Evolutionary conservation across 2,113 vertebrate genomes (phyloP).

Genomic region (Colaptes auratus): DNA sequence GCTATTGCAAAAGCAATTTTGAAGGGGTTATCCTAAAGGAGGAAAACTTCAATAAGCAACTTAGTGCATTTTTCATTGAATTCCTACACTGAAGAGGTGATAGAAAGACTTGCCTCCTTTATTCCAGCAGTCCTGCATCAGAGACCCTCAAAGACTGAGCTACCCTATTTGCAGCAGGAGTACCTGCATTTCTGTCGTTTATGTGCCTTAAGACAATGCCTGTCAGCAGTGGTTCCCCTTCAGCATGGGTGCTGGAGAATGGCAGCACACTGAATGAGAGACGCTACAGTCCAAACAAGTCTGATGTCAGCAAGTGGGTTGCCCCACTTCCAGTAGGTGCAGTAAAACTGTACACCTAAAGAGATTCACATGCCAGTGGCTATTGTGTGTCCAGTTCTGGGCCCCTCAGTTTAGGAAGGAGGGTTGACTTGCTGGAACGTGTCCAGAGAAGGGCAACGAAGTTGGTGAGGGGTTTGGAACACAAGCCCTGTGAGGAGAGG

Average conservation of each 20-base stretch:
- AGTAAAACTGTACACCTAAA: not conserved
- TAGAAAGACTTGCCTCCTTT: not conserved
- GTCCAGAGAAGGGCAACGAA: too few relatives aligned
- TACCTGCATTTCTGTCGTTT: not conserved
- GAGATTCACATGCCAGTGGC: not conserved
- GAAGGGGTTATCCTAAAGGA: slow-evolving; percentile 3
- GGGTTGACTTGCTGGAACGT: too few relatives aligned
- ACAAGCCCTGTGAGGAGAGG: too few relatives aligned
- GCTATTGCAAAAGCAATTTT: slow-evolving; percentile 35
- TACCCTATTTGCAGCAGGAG: not conserved
- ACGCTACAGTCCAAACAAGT: not conserved
- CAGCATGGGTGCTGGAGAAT: not conserved
- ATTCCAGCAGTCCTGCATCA: not conserved
- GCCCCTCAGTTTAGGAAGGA: too few relatives aligned
- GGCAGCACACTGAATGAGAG: not conserved
- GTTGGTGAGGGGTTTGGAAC: too few relatives aligned
- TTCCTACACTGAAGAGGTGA: fast-evolving
- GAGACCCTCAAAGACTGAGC: not conserved
- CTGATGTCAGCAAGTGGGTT: not conserved
- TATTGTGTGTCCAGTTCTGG: too few relatives aligned
- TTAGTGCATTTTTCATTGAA: not conserved
- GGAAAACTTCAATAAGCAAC: not conserved
- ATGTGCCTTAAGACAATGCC: not conserved
- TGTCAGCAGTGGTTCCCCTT: not conserved
- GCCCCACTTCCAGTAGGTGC: not conserved